Base-by-base conservation (phyloP, 2,113 vertebrate genomes). In the Miniopterus natalensis region DNA sequence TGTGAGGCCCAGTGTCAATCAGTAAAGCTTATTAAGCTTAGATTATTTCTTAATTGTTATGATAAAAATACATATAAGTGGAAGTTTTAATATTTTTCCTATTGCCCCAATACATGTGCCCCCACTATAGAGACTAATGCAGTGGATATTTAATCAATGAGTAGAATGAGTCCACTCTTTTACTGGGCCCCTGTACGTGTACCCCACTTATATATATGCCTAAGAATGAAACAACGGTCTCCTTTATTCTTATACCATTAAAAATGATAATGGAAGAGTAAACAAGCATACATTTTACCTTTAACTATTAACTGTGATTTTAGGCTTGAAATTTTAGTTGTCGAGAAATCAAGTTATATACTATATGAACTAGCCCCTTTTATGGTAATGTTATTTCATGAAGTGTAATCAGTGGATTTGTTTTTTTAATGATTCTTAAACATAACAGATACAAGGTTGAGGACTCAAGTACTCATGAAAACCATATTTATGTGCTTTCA, bases 11-110 rank as follows among this genome's bases (percentile, higher is more conserved):
- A 31, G n/a, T 45, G 53, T 70, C 73, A 59, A 36, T 21, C n/a
- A 80, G 66, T n/a, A 47, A 73, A 13, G 1, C 8, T 40, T 66
- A 13, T 47, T 63, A 85, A 68, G n/a, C n/a, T 71, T 65, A 80
- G 53, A 45, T 79, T 61, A 47, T 84, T 84, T 87, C 42, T 59
- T 95, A 84, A 84, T 81, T 63, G 31, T 74, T 84, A 21, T 20
- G 11, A 57, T 71, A 90, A 63, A 92, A 93, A 84, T 84, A 20
- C 13, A 40, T 81, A 27, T 55, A 70, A 53, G 17, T 45, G 17
- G 47, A 92, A 31, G 25, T 73, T 91, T 47, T 95, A 51, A 27
- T 84, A 47, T 88, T 86, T 96, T 42, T 83, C 20, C 15, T 77
- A n/a, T 18, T 36, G 18, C 12, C n/a, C 5, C 31, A 73, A 17